Evolutionary conservation across 2,888 invertebrate genomes (phyloP).

Genomic region (Bombylius discolor): DNA sequence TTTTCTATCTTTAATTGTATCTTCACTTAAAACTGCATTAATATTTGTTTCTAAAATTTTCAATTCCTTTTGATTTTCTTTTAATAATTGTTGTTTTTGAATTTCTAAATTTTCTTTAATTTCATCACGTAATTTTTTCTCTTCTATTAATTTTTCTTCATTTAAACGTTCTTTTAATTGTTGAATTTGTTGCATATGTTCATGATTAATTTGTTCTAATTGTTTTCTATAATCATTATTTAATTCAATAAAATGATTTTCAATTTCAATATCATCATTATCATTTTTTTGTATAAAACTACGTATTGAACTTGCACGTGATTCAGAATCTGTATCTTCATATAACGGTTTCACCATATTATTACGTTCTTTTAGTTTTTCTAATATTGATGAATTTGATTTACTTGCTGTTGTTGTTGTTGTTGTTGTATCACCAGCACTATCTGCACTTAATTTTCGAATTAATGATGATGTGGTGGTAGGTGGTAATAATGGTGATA

Average conservation of each 20-base stretch:
- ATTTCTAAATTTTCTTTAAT: constrained; percentile 40
- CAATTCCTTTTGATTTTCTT: constrained; percentile 27
- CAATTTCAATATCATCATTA: constrained; percentile 20
- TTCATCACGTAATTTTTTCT: constrained; percentile 41
- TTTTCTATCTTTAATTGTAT: constrained; percentile 24
- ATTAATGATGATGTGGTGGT: not conserved
- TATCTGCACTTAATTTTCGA: constrained; percentile 19
- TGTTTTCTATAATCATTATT: constrained; percentile 40
- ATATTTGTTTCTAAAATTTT: not conserved
- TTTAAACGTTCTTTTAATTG: constrained; percentile 42
- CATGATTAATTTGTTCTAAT: constrained; percentile 36
- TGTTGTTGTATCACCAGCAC: not conserved
- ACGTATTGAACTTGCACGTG: constrained; percentile 31
- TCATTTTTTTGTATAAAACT: constrained; percentile 30
- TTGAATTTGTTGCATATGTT: constrained; percentile 28
- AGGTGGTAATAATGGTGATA: too few relatives aligned
- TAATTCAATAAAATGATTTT: constrained; percentile 38
- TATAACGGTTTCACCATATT: constrained; percentile 26
- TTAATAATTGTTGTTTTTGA: constrained; percentile 24
- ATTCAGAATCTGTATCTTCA: constrained; percentile 35
- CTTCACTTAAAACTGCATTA: constrained; percentile 4
- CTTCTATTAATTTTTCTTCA: constrained; percentile 31
- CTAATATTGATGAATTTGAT: constrained; percentile 18
- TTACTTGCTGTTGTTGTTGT: constrained; percentile 2
- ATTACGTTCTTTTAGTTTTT: constrained; percentile 25